These are phyloP conservation scores for Dendronephthya gigantea DNA, from an alignment of 64 coral and sea anemone genomes.

Conservation along the genomic window DNA sequence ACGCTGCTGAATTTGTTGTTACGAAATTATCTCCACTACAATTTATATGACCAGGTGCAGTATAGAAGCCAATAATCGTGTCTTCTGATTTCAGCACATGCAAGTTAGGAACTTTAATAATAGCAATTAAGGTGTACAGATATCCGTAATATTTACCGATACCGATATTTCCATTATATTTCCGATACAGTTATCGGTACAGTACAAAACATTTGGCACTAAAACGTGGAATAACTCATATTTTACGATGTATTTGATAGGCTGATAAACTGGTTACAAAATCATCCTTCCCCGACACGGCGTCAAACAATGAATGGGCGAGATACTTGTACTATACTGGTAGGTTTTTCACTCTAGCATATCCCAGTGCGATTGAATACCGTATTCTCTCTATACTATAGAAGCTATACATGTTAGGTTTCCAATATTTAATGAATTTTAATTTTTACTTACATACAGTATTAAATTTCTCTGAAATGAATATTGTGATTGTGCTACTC, in stretches of 20 bases:
- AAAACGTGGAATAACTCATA: too few species aligned
- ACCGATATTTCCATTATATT: too few species aligned
- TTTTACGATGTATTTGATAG: constrained; percentile 31
- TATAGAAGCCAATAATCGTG: neutral
- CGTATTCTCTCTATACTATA: too few species aligned
- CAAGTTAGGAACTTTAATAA: too few species aligned
- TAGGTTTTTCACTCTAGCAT: neutral
- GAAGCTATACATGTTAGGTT: neutral
- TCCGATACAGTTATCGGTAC: too few species aligned
- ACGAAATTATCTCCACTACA: constrained; percentile 83
- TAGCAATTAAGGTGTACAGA: too few species aligned
- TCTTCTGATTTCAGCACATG: neutral
- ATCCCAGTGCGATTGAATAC: neutral
- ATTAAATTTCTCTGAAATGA: too few species aligned
- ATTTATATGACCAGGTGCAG: constrained; percentile 90
- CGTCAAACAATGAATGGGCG: constrained; percentile 93
- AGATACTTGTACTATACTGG: constrained; percentile 92
- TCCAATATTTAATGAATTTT: too few species aligned
- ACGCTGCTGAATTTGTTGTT: constrained; percentile 76
- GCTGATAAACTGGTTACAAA: constrained; percentile 93
- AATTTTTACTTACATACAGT: too few species aligned
- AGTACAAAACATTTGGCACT: neutral
- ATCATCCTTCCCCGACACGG: constrained; percentile 73
- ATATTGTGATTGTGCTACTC: too few species aligned
- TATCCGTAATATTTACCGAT: too few species aligned